Base-by-base conservation (phyloP, 2,888 invertebrate species). In the Meganola albula region DNA sequence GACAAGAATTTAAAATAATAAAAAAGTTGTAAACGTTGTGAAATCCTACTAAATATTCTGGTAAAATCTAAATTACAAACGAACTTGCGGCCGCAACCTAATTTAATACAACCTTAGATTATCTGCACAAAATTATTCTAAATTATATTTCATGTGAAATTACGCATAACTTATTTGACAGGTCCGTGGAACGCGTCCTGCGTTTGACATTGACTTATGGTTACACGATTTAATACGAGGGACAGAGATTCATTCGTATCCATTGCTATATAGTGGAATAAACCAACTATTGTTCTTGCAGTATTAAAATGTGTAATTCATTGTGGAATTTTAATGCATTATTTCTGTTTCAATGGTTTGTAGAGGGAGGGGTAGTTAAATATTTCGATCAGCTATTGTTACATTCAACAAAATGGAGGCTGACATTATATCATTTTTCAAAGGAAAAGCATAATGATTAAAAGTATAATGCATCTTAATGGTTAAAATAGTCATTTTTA, bases 221-320 rank as follows among this genome's bases (percentile, higher is more conserved):
- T 33, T 12, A 30, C 33, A 40, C 34, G 32, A 44, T 34, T 38
- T 26, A 20, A 21, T 37, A 43, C 36, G 31, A 33, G 34, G 31
- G 33, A 37, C 34, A 31, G 32, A 38, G 45, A 57, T 54, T 62
- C 49, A 55, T 52, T 39, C 34, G 20, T 5, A 20, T 20, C 34
- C 32, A 43, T 41, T 46, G 49, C 45, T 56, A 59, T 58, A 61
- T 59, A 52, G 40, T 55, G 59, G 58, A 65, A 62, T 40, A 40
- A 48, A 46, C 47, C 37, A 35, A 44, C 41, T 39, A 58, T 58
- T 60, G 59, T 59, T 53, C 53, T 40, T 31, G 23, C 14, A 16
- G 32, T 30, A 38, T 35, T 43, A 38, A 36, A 39, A 34, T 41
- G 44, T 40, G 35, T 39, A 35, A 51, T 50, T 44, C 26, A 37